A percentile compares a stretch with the other conserved stretches of the same genome.
phyloP scores from a whole-genome alignment of 2,888 invertebrate species.

The Schrankia costaestrigalis region DNA sequence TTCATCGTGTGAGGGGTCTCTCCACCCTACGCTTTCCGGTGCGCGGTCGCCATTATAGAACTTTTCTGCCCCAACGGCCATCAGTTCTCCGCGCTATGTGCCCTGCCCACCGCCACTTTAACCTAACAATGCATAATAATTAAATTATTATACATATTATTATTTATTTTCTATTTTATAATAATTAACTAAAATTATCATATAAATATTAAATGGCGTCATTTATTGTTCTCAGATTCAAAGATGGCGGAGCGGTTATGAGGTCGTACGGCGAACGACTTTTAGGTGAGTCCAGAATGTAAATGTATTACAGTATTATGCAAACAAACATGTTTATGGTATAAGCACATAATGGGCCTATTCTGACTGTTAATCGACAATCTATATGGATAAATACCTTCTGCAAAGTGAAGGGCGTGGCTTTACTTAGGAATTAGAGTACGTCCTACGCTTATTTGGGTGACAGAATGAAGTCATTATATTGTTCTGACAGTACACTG shows the following conservation, averaged over 20 bases:
- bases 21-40: too few species aligned
- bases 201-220: too few species aligned
- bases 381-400: constrained; percentile 50
- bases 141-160: too few species aligned
- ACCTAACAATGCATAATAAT: too few species aligned
- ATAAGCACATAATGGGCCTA: constrained; percentile 47
- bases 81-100: too few species aligned
- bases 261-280: constrained; percentile 49
- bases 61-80: too few species aligned
- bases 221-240: constrained; percentile 60
- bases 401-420: constrained; percentile 52
- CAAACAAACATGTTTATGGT: constrained; percentile 40
- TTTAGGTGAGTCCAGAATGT: constrained; percentile 65
- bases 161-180: too few species aligned
- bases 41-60: too few species aligned
- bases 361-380: constrained; percentile 53
- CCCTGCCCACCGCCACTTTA: too few species aligned
- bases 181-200: too few species aligned
- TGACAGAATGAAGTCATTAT: constrained; percentile 52
- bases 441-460: constrained; percentile 57
- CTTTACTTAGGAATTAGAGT: constrained; percentile 45
- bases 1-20: too few species aligned
- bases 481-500: constrained; percentile 53
- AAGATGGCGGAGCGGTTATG: constrained; percentile 68
- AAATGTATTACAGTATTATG: constrained; percentile 36